phyloP scores from a whole-genome alignment of 2,888 invertebrate species.

The Acrocera orbiculus region DNA sequence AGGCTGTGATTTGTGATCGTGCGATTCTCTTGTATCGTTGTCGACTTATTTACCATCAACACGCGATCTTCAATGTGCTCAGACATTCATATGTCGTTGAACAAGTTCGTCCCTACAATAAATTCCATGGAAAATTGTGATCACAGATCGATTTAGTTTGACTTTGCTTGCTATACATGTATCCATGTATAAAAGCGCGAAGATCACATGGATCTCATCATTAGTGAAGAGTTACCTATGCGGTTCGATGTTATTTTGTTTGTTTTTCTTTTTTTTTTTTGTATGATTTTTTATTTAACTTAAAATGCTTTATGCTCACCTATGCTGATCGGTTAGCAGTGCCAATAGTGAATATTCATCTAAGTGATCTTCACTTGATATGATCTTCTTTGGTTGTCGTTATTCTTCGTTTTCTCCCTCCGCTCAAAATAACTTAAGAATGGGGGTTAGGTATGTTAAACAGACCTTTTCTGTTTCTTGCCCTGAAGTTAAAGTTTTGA shows the following conservation, averaged over 20 bases:
- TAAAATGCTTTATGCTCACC: constrained; percentile 11
- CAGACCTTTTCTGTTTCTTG: neutral
- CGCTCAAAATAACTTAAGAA: constrained; percentile 3
- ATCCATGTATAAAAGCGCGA: constrained; percentile 1
- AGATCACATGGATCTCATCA: neutral
- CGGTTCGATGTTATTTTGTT: neutral
- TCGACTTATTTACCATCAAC: constrained; percentile 12
- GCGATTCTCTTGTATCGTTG: constrained; percentile 3
- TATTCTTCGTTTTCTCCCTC: constrained; percentile 5
- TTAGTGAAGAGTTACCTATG: neutral
- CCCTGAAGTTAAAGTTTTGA: constrained; percentile 7
- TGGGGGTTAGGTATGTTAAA: neutral
- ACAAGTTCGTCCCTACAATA: too few relatives aligned
- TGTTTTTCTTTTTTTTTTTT: neutral
- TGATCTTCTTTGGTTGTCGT: constrained; percentile 9
- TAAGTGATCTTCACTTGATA: constrained; percentile 11
- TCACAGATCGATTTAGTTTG: constrained; percentile 11
- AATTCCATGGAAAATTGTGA: constrained; percentile 11
- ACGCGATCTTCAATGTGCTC: constrained; percentile 11
- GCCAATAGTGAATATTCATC: constrained; percentile 9
- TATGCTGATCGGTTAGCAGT: constrained; percentile 11
- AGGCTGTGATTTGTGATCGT: constrained; percentile 8
- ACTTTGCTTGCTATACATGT: constrained; percentile 5
- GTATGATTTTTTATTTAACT: neutral
- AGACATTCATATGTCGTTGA: too few relatives aligned